These are phyloP conservation scores for Balaeniceps rex DNA, from an alignment of 2,113 vertebrate species.

Conservation along the genomic window DNA sequence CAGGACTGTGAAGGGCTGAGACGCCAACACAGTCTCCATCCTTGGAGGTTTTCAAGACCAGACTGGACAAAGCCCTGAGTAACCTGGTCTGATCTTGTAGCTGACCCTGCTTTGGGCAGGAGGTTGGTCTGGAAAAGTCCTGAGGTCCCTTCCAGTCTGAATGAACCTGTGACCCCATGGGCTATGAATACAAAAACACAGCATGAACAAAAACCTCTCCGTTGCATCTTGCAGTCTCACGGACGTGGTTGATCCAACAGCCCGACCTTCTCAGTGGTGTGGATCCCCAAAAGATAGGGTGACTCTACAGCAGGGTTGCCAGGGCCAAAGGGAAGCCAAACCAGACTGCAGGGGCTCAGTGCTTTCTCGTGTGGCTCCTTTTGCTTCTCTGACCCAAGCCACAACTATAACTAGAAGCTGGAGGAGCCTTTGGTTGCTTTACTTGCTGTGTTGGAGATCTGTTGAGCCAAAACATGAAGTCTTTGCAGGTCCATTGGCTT, in stretches of 20 bases:
- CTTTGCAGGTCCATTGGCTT: neutral
- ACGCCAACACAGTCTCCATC: neutral
- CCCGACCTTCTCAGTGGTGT: neutral
- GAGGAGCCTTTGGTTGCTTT: neutral
- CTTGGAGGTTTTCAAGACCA: neutral
- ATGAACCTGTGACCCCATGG: neutral
- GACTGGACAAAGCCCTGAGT: neutral
- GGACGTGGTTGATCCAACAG: neutral
- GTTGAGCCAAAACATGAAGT: rapidly evolving
- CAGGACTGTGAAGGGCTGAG: neutral
- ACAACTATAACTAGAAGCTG: neutral
- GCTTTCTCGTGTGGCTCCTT: neutral
- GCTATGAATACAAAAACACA: rapidly evolving
- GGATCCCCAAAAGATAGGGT: neutral
- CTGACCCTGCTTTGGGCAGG: neutral
- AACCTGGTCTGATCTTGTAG: neutral
- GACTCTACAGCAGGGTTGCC: too few species aligned
- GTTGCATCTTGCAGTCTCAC: neutral
- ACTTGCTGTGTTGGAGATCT: neutral
- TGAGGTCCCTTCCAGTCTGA: neutral
- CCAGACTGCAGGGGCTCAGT: neutral
- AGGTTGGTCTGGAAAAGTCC: neutral
- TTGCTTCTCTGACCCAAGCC: neutral
- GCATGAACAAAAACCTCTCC: neutral
- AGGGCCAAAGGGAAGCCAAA: neutral